These are phyloP conservation scores for Selenia dentaria DNA, from an alignment of 2,888 invertebrate species.

Conservation along the genomic window DNA sequence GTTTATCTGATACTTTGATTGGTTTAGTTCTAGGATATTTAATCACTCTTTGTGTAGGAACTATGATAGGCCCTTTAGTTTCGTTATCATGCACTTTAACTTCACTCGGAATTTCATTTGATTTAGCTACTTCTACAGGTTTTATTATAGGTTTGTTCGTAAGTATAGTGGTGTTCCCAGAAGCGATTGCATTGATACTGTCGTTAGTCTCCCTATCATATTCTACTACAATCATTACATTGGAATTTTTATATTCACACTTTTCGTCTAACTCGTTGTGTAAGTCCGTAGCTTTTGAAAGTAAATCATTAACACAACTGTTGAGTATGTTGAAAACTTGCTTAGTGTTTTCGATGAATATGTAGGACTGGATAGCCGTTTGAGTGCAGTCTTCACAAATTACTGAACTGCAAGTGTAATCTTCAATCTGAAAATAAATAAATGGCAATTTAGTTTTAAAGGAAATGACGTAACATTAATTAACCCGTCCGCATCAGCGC, in stretches of 20 bases:
- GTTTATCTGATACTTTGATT: background rate
- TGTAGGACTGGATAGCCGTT: slow-evolving; percentile 50
- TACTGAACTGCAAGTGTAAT: slow-evolving; percentile 40
- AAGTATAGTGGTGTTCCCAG: slow-evolving; percentile 37
- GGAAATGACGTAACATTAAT: no score
- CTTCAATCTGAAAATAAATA: slow-evolving; percentile 47
- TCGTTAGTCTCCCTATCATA: slow-evolving; percentile 42
- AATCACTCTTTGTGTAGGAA: slow-evolving; percentile 20
- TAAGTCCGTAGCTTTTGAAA: slow-evolving; percentile 51
- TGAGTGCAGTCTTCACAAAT: slow-evolving; percentile 53
- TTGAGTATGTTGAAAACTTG: slow-evolving; percentile 46
- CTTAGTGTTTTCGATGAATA: slow-evolving; percentile 54
- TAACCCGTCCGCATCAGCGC: no score
- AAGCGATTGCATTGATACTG: slow-evolving; percentile 39
- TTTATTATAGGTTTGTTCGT: slow-evolving; percentile 31
- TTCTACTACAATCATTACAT: slow-evolving; percentile 57
- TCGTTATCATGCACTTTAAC: slow-evolving; percentile 16
- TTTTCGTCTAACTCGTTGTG: slow-evolving; percentile 39
- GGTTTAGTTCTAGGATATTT: slow-evolving; percentile 26
- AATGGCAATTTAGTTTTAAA: no score
- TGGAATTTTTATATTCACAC: slow-evolving; percentile 38
- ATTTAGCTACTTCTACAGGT: background rate
- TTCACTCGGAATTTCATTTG: background rate
- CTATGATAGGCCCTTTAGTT: slow-evolving; percentile 26
- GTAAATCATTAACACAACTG: slow-evolving; percentile 47